These are phyloP conservation scores for Spodoptera frugiperda DNA, from an alignment of 1,140 invertebrate genomes.

Conservation along the genomic window DNA sequence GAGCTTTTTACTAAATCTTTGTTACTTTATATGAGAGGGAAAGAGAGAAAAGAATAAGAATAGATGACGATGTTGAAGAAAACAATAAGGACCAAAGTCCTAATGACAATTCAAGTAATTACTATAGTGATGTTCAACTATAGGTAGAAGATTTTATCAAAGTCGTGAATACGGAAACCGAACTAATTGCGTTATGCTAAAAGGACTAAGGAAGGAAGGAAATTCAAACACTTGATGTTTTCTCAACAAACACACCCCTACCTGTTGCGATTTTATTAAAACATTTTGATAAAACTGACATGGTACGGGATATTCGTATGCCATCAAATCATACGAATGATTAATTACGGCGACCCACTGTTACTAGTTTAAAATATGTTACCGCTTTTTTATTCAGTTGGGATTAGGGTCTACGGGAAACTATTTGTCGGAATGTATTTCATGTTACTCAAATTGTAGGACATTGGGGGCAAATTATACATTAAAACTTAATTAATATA, in stretches of 20 bases:
- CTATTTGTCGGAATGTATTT: background rate
- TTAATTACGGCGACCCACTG: conserved; percentile 16
- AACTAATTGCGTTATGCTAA: background rate
- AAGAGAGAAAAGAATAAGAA: too few species aligned
- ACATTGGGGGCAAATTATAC: too few species aligned
- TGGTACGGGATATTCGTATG: conserved; percentile 19
- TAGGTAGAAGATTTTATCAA: background rate
- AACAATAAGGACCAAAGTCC: background rate
- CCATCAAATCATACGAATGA: conserved; percentile 31
- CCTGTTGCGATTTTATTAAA: conserved; percentile 32
- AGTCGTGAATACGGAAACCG: background rate
- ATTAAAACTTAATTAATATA: background rate
- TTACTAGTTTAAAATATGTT: conserved; percentile 17
- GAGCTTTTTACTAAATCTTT: background rate
- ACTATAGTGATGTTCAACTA: too few species aligned
- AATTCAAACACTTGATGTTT: conserved; percentile 8
- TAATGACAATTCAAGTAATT: too few species aligned
- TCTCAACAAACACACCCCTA: conserved; percentile 6
- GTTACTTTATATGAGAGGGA: too few species aligned
- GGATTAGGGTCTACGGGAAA: background rate
- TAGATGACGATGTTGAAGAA: background rate
- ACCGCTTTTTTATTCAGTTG: conserved; percentile 1
- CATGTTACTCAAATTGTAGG: too few species aligned
- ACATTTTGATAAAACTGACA: conserved; percentile 24
- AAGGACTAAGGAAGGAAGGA: background rate